Percentiles rank a stretch among this genome's conserved stretches.
Evolutionary conservation across 2,888 invertebrate species (phyloP).

Genomic region (Rutpela maculata): DNA sequence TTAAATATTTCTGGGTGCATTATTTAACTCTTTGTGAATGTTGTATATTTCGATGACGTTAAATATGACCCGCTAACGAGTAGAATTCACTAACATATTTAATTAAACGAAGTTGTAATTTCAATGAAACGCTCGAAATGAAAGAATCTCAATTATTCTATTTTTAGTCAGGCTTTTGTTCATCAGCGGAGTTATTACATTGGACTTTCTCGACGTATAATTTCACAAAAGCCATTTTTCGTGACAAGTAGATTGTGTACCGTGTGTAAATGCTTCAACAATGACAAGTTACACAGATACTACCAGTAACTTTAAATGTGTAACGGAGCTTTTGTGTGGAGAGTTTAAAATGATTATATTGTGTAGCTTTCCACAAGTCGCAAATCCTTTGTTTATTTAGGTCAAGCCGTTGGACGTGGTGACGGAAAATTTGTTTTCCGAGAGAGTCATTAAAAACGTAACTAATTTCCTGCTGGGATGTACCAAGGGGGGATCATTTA

Average conservation of each 20-base stretch:
- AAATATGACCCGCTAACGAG: background rate
- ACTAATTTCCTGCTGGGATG: conserved; percentile 1
- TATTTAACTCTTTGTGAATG: background rate
- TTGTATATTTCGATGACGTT: background rate
- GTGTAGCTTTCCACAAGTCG: conserved; percentile 8
- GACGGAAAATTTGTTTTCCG: conserved; percentile 6
- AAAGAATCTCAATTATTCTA: conserved; percentile 18
- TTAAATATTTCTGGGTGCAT: background rate
- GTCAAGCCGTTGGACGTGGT: conserved; percentile 17
- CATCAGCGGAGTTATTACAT: background rate
- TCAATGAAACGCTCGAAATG: background rate
- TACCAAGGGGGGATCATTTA: background rate
- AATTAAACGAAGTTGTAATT: background rate
- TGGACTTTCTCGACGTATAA: background rate
- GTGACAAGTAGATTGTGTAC: background rate
- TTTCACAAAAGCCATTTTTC: conserved; percentile 5
- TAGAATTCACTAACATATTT: background rate
- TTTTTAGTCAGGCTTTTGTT: background rate
- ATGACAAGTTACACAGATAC: conserved; percentile 15
- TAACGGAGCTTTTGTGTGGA: conserved; percentile 3
- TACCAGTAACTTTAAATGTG: background rate
- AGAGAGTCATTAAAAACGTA: conserved; percentile 5
- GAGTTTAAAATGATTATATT: conserved; percentile 20
- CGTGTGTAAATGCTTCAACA: conserved; percentile 8
- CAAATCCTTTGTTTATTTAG: conserved; percentile 33